Percentiles rank a stretch among this genome's conserved stretches.
phyloP scores from a whole-genome alignment of 2,113 vertebrate species.

The Channa maculata region DNA sequence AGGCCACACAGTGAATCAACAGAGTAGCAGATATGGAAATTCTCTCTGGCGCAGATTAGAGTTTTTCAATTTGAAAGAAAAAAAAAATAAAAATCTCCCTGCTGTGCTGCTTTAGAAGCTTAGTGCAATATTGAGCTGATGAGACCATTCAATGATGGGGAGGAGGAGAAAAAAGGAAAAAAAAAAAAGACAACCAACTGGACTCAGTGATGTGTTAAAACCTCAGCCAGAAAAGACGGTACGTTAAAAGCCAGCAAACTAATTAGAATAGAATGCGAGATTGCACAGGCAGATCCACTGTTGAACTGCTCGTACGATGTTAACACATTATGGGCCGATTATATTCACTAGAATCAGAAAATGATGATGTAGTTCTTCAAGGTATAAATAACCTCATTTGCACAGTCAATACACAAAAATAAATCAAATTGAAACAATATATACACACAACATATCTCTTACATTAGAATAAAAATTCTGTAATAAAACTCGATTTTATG shows the following conservation, averaged over 20 bases:
- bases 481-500: background rate
- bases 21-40: conserved; percentile 51
- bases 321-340: conserved; percentile 23
- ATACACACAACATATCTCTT: background rate
- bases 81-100: conserved; percentile 26
- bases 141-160: conserved; percentile 41
- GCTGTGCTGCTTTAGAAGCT: conserved; percentile 50
- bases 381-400: background rate
- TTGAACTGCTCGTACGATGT: conserved; percentile 29
- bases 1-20: conserved; percentile 39
- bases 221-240: conserved; percentile 52
- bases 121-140: conserved; percentile 50
- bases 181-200: conserved; percentile 48
- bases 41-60: conserved; percentile 55
- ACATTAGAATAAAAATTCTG: background rate
- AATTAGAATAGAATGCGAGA: conserved; percentile 63
- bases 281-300: conserved; percentile 45
- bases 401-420: background rate
- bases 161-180: too few species aligned
- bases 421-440: conserved; percentile 1
- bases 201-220: conserved; percentile 63
- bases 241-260: conserved; percentile 57
- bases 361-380: background rate
- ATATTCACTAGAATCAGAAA: conserved; percentile 24
- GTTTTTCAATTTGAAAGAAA: conserved; percentile 36